These are phyloP conservation scores for Thamnophis elegans DNA, from an alignment of 2,797 vertebrate species.

Conservation along the genomic window DNA sequence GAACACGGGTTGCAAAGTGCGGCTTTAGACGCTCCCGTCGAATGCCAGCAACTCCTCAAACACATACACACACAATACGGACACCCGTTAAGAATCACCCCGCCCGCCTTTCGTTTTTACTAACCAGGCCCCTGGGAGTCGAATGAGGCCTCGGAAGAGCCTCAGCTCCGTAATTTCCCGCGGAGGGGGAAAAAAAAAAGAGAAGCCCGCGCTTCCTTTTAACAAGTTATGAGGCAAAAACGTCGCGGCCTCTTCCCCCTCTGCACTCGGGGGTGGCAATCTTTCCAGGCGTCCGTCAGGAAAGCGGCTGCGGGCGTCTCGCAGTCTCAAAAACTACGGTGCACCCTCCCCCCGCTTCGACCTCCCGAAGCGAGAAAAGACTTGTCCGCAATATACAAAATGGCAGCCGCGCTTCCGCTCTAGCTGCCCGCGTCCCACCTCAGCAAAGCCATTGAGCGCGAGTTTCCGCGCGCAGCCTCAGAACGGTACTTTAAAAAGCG, in stretches of 20 bases:
- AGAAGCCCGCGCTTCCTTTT: neutral
- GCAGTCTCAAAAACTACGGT: neutral
- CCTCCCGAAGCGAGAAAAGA: neutral
- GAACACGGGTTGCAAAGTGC: neutral
- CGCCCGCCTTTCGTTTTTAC: neutral
- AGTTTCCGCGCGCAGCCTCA: conserved; percentile 20
- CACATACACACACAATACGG: neutral
- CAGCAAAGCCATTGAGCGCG: fast-evolving
- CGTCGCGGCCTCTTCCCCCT: neutral
- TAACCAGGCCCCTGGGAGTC: neutral
- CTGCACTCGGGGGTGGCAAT: neutral
- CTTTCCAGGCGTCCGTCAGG: neutral
- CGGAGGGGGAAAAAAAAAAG: neutral
- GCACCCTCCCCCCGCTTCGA: neutral
- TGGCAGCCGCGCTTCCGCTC: neutral
- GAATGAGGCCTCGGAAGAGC: neutral
- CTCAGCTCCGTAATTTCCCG: neutral
- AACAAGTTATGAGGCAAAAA: neutral
- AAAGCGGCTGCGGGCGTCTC: too few species aligned
- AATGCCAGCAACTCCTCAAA: neutral
- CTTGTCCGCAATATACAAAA: neutral
- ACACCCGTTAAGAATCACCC: neutral
- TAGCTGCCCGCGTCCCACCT: neutral
- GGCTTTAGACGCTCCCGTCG: neutral
- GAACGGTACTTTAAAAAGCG: neutral